These are phyloP conservation scores for Dryobates pubescens DNA, from an alignment of 2,797 vertebrate genomes.

Conservation along the genomic window DNA sequence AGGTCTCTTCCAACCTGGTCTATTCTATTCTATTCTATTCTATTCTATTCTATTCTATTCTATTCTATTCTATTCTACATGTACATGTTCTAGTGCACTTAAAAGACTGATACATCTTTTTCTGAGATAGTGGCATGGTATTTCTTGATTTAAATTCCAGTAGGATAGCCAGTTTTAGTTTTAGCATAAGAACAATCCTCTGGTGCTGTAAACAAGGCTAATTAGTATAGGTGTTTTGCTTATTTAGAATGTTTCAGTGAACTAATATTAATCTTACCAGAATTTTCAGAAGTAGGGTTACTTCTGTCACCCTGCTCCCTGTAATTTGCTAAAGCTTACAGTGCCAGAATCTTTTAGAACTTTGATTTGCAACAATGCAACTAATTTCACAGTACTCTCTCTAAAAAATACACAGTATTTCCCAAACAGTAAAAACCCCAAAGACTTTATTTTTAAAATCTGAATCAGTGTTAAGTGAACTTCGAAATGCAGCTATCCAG, in stretches of 20 bases:
- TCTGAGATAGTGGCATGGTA: background rate
- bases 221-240: background rate
- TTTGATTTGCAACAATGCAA: rapidly evolving
- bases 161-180: background rate
- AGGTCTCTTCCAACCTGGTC: too few relatives aligned
- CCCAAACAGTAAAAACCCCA: background rate
- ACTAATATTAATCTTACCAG: background rate
- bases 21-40: too few relatives aligned
- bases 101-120: background rate
- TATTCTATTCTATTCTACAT: too few relatives aligned
- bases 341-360: background rate
- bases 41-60: too few relatives aligned
- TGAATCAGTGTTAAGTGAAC: background rate
- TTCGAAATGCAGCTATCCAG: background rate
- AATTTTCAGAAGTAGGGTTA: background rate
- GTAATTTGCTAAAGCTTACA: background rate
- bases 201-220: background rate
- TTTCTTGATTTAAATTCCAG: background rate
- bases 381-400: background rate
- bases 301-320: background rate
- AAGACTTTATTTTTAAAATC: background rate
- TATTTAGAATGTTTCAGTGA: background rate
- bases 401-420: background rate
- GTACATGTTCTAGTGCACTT: background rate
- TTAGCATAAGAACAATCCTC: background rate